Base-by-base conservation (phyloP, 2,888 invertebrate species). In the Drosophila longiperda region DNA sequence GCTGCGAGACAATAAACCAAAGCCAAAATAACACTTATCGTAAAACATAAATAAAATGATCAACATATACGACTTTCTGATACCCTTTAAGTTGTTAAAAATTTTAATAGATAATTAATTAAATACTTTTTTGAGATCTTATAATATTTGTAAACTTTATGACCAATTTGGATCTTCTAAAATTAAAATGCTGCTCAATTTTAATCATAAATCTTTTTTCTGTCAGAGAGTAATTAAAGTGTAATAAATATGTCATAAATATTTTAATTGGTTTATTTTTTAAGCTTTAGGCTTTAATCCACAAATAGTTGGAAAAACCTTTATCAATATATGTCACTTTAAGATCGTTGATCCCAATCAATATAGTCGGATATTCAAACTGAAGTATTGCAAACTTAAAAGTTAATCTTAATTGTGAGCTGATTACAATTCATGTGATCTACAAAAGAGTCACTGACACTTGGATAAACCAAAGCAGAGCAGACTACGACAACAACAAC, bases 381-480 rank as follows among this genome's bases (percentile, higher is more conserved):
- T 26, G 29, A 29, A 29, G 29, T n/a, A 40, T 49, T 42, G 11
- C 23, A 29, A 40, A 11, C 40, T 58, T 20, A 20, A 7, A 9
- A 33, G 50, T 29, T 11, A 26, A 17, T 26, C 36, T 45, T 53
- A 45, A 20, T 23, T 40, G 36, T 20, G 34, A 64, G 66, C 69
- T 48, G 52, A 71, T 66, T 45, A 81, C 58, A 76, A 76, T 76
- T 73, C 63, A 82, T 72, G 71, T 75, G 71, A 57, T 73, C 78
- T 32, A 80, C 74, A 89, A 84, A 88, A 85, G 76, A 87, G 87
- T 87, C 87, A 89, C 79, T 87, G 87, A 87, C 87, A 72, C 88
- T 85, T 89, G 72, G 83, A 82, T 70, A 79, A 80, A 60, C 49
- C 61, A 8, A 50, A 52, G 49, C 50, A 54, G 26, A 26, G 42